A percentile compares a stretch with the other conserved stretches of the same genome.
phyloP scores from a whole-genome alignment of 2,797 vertebrate genomes.

The Sorex maritimensis region DNA sequence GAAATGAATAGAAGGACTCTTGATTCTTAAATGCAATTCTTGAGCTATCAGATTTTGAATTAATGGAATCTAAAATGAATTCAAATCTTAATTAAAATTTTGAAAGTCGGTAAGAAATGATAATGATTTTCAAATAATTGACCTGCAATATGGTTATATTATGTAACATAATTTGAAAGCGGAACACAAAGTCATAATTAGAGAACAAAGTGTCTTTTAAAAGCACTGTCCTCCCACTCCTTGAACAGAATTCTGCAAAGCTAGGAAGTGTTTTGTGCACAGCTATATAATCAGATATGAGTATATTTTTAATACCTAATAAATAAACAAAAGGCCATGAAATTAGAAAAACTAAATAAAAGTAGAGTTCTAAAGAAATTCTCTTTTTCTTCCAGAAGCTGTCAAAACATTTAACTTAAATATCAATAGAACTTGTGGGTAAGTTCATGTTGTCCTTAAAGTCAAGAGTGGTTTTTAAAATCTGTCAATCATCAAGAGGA shows the following conservation, averaged over 20 bases:
- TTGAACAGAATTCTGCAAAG: background rate
- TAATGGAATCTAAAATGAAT: constrained; percentile 14
- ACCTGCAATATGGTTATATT: background rate
- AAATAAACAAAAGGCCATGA: constrained; percentile 4
- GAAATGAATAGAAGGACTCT: background rate
- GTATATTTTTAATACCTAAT: constrained; percentile 49
- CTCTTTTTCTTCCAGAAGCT: constrained; percentile 26
- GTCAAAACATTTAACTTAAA: background rate
- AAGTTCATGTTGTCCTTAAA: background rate
- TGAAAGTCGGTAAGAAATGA: constrained; percentile 13
- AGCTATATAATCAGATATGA: background rate
- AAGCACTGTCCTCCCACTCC: background rate
- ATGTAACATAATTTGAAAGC: constrained; percentile 41
- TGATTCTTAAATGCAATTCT: constrained; percentile 26
- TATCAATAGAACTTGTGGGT: background rate
- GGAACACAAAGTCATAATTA: constrained; percentile 28
- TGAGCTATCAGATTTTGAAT: constrained; percentile 52
- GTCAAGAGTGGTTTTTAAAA: constrained; percentile 36
- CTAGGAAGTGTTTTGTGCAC: background rate
- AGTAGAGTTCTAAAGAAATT: background rate
- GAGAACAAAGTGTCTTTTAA: constrained; percentile 32
- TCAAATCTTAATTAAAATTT: constrained; percentile 42
- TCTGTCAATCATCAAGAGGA: background rate
- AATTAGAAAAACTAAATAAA: constrained; percentile 13
- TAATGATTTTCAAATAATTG: constrained; percentile 44